Percentiles rank a stretch among this genome's conserved stretches.
These are phyloP conservation scores for Callinectes sapidus DNA, from an alignment of 2,888 invertebrate genomes.

Conservation along the genomic window DNA sequence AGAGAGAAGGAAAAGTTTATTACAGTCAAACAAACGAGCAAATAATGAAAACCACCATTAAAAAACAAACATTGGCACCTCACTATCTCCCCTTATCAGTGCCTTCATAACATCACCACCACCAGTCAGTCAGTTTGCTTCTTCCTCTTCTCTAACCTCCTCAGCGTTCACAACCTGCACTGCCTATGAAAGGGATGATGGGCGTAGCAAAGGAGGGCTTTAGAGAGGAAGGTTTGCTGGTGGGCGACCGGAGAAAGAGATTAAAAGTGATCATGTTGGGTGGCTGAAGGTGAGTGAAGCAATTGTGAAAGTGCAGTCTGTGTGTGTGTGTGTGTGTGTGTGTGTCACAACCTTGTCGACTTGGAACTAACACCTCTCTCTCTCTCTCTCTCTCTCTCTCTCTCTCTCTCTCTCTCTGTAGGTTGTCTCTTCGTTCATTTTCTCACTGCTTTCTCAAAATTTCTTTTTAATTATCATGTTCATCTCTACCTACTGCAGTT, in stretches of 20 bases:
- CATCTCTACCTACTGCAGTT: too few species aligned
- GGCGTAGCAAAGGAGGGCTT: neutral
- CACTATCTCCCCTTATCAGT: neutral
- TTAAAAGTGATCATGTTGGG: neutral
- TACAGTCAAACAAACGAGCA: neutral
- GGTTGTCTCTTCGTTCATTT: too few species aligned
- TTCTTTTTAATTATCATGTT: too few species aligned
- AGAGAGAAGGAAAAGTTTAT: too few species aligned
- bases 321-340: slow-evolving; percentile 37
- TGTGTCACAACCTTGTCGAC: neutral
- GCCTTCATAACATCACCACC: neutral
- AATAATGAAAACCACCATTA: neutral
- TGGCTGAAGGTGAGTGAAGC: neutral
- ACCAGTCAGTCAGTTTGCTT: neutral
- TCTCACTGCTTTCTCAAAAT: too few species aligned
- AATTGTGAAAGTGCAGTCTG: slow-evolving; percentile 31
- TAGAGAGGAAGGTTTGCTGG: neutral
- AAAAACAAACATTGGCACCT: neutral
- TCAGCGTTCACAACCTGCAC: neutral
- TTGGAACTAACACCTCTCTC: neutral
- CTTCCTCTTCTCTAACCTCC: neutral
- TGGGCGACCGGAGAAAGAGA: neutral
- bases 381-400: slow-evolving; percentile 12
- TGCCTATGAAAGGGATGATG: neutral
- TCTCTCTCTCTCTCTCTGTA: slow-evolving; percentile 35